Evolutionary conservation across 2,797 vertebrate species (phyloP), one percentile per base, ranked within the genome.

Genomic region (Falco naumanni): DNA sequence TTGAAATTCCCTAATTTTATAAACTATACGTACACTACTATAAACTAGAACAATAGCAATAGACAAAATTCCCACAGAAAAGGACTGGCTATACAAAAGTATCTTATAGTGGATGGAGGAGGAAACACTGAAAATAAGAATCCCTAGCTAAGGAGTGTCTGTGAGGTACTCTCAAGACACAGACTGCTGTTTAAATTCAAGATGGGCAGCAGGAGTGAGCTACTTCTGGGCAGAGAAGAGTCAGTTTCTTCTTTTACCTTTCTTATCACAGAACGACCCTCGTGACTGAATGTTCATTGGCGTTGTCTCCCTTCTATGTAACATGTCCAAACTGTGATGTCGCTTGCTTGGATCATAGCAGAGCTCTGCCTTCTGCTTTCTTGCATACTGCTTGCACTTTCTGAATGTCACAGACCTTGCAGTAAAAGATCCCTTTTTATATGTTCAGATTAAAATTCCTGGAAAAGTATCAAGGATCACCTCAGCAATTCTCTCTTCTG

Each of bases 281-380:
- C 10, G n/a, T 18, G 70, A 72, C 41, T 41, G 57, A 29, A 78
- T 64, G 69, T 79, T 48, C 19, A 20, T 17, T 5, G 34, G 31
- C 12, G 10, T 41, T 28, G 12, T 37, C 33, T 66, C 26, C 11
- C 12, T 80, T 43, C 53, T n/a, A 8, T 51, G 9, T 24, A 64
- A 25, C 24, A 63, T 16, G 3, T 14, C 28, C 22, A 63, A 85
- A n/a, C 5, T 2, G 0, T n/a, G n/a, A 57, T 2, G 3, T 39
- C 13, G 18, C n/a, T 91, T 4, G 1, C 41, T 74, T 80, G 60
- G 53, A 91, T 91, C 18, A 68, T 5, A 54, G 48, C 26, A 89
- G 56, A 92, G 34, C 16, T 16, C 7, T 9, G 14, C 21, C 25
- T 72, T 51, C 61, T 59, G 9, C 13, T 47, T 68, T 47, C 63